A percentile compares a stretch with the other conserved stretches of the same genome.
Evolutionary conservation across 2,113 vertebrate species (phyloP).

Genomic region (Drymodes brunneopygia): DNA sequence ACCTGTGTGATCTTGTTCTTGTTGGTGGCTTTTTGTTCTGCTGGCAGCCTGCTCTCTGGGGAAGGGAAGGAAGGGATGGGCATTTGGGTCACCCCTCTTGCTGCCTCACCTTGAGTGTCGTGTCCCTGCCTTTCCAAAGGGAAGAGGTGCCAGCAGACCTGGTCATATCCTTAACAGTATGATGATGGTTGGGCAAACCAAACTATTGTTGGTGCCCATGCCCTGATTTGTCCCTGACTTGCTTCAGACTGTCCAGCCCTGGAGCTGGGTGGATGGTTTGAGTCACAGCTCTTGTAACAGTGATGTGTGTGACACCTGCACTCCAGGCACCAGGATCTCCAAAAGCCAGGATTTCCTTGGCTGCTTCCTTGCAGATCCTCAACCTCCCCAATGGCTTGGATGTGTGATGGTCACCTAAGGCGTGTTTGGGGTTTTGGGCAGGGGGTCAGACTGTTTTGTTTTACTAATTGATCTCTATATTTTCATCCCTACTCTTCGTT

Average conservation of each 20-base stretch:
- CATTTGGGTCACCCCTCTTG: not conserved
- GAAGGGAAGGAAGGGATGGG: not conserved
- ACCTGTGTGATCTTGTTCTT: not conserved
- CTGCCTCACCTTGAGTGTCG: not conserved
- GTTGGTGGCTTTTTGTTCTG: not conserved
- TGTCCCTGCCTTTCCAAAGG: not conserved
- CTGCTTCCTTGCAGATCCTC: not conserved
- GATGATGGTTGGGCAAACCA: not conserved
- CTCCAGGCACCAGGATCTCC: not conserved
- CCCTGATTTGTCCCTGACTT: not conserved
- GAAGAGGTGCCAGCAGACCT: not conserved
- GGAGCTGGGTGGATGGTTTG: not conserved
- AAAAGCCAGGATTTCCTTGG: not conserved
- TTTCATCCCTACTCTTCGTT: not conserved
- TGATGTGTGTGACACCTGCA: not conserved
- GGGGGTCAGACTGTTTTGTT: not conserved
- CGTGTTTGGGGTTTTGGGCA: rapidly evolving
- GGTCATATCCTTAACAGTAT: not conserved
- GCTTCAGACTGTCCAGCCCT: not conserved
- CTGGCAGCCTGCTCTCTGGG: not conserved
- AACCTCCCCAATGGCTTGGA: not conserved
- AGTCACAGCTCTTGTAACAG: not conserved
- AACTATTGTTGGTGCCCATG: rapidly evolving
- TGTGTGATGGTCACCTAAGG: not conserved
- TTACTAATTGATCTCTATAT: not conserved